Evolutionary conservation across 1,140 invertebrate genomes (phyloP), one percentile per base, ranked within the genome.

Genomic region (Alviniconcha marisindica): DNA sequence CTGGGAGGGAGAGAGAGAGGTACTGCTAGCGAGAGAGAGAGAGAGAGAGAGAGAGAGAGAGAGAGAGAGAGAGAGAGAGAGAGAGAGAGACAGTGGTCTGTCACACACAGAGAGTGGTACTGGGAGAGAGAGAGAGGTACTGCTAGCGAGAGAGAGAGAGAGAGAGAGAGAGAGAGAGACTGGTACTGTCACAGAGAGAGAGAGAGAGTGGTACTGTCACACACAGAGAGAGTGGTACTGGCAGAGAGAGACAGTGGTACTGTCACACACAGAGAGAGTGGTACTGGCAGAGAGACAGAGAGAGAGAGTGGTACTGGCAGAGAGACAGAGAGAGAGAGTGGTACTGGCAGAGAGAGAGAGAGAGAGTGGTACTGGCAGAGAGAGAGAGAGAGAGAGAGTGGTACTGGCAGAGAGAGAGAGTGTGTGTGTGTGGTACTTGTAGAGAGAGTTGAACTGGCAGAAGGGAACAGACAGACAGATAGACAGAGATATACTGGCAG

Each of bases 1-100:
- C n/a, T 31, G 63, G 33, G 7, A 33, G 28, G 10, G n/a, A 66
- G 63, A 33, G 24, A 66, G 28, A 66, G 24, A 66, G 28, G 18
- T 5, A 48, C 44, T 10, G 44, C 5, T 18, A 48, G 44, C 5
- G 44, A 48, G 44, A 48, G 7, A 48, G 31, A 24, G n/a, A 66
- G 63, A 66, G 63, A 66, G 63, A 66, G 63, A 66, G 63, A 66
- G 63, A 66, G 31, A 66, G 28, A 66, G 63, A 66, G 7, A 33
- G 28, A 33, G 4, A 66, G 63, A 33, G n/a, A 66, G 28, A 66
- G n/a, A 66, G 28, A 66, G n/a, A 66, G 28, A 66, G 0, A 36
- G 24, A 69, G 28, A 69, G 24, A 2, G 24, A 69, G 28, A 66
- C n/a, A 66, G 7, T 31, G 4, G 33, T 28, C 5, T 5, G 44